phyloP scores from a whole-genome alignment of 2,888 invertebrate species.

The Luperina testacea region DNA sequence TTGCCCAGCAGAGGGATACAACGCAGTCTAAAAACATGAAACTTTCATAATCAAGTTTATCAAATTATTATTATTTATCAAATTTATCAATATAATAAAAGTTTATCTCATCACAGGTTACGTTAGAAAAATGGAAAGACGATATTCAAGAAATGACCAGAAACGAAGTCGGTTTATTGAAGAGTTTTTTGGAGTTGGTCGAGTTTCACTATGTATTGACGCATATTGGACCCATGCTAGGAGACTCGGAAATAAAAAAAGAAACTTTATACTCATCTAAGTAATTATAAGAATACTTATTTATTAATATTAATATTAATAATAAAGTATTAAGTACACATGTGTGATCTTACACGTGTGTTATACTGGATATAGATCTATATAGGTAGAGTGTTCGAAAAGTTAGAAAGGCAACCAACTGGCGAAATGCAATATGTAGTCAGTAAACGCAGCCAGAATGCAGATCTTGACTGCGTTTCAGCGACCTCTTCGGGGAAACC shows the following conservation, averaged over 20 bases:
- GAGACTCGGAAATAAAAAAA: constrained; percentile 70
- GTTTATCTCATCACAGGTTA: constrained; percentile 70
- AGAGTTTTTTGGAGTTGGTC: constrained; percentile 74
- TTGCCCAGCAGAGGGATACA: too few relatives aligned
- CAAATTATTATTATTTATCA: too few relatives aligned
- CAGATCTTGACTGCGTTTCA: too few relatives aligned
- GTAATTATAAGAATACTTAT: constrained; percentile 25
- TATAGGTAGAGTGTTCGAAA: background rate
- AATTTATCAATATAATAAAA: too few relatives aligned
- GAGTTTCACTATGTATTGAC: constrained; percentile 81
- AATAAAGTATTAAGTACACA: background rate
- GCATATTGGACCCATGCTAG: constrained; percentile 80
- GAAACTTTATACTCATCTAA: background rate
- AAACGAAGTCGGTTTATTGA: constrained; percentile 70
- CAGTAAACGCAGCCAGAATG: too few relatives aligned
- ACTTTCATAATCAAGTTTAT: background rate
- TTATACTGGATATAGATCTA: background rate
- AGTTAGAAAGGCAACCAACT: background rate
- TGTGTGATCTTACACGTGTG: background rate
- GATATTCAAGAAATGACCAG: constrained; percentile 78
- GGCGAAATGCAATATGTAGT: background rate
- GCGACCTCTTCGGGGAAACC: too few relatives aligned
- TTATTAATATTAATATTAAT: background rate
- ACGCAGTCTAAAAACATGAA: background rate
- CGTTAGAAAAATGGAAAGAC: constrained; percentile 79